Base-by-base conservation (phyloP, 2,888 invertebrate genomes). In the Teleiodes luculella region DNA sequence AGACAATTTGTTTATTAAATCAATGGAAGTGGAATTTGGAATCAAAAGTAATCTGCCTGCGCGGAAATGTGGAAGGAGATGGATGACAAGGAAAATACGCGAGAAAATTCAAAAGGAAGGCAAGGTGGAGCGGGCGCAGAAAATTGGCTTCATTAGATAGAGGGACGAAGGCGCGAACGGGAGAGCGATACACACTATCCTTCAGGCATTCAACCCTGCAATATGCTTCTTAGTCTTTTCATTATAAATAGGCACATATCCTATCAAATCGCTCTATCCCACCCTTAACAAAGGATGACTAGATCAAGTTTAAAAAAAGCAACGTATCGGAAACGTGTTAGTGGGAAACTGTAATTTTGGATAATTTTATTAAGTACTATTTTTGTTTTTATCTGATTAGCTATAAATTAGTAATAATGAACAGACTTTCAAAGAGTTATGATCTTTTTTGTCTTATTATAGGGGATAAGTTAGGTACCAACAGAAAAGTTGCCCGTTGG, bases 141-240 rank as follows among this genome's bases (percentile, higher is more conserved):
- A 88, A 86, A 87, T 88, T 89, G 86, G 85, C 86, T 88, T 88
- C 88, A 88, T 89, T 88, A 88, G 82, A 81, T 78, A 80, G 78
- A 79, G 77, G 76, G 71, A 63, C 64, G 70, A 70, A 71, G 75
- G 74, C 63, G 69, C 67, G 68, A 65, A 70, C 68, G 70, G 28
- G 28, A 11, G 43, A 28, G 43, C 20, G 28, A 28, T 43, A 43
- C 43, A 43, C 43, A 43, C 28, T 0, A 24, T 1, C 28, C 13
- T 4, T 43, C 20, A 1, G 11, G 7, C 7, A 41, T 4, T 37
- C 13, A 14, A 14, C 3, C 14, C 16, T 14, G 14, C 6, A 2
- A 5, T 7, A n/a, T 37, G 14, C 37, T 1, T 1, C 1, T 8
- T 5, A 3, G 2, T 39, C 16, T 18, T 7, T 1, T 39, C 7